phyloP scores from a whole-genome alignment of 2,797 vertebrate genomes.

The Eremophila alpestris region DNA sequence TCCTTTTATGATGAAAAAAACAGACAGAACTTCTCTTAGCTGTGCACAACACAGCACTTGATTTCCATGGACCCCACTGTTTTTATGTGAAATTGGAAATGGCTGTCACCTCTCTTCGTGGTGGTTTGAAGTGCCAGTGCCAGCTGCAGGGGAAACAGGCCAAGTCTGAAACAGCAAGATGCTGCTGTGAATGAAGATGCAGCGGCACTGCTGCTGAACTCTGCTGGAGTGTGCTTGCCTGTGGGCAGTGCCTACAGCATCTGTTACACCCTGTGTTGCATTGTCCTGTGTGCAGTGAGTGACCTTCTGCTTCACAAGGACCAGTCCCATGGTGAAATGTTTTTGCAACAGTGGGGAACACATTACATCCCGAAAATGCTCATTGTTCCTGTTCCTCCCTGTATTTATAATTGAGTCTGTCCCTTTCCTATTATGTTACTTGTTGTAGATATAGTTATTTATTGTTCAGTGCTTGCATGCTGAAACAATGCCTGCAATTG shows the following conservation, averaged over 20 bases:
- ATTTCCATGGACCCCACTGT: slow-evolving; percentile 76
- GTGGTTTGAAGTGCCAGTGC: slow-evolving; percentile 61
- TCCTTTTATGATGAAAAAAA: slow-evolving; percentile 47
- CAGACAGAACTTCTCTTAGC: slow-evolving; percentile 49
- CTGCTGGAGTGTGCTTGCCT: background rate
- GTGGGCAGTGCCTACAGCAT: slow-evolving; percentile 41
- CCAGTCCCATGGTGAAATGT: background rate
- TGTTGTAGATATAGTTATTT: slow-evolving; percentile 80
- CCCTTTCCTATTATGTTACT: slow-evolving; percentile 68
- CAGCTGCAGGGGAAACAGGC: slow-evolving; percentile 75
- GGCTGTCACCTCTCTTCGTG: slow-evolving; percentile 71
- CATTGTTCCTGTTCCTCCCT: slow-evolving; percentile 57
- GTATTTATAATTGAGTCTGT: slow-evolving; percentile 79
- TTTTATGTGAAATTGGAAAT: slow-evolving; percentile 76
- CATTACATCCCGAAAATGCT: slow-evolving; percentile 7
- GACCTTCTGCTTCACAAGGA: background rate
- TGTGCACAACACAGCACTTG: slow-evolving; percentile 57
- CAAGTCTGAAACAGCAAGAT: slow-evolving; percentile 22
- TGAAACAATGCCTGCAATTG: slow-evolving; percentile 75
- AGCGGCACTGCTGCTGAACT: slow-evolving; percentile 22
- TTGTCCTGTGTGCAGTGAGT: background rate
- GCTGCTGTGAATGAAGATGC: slow-evolving; percentile 58
- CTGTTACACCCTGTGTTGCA: background rate
- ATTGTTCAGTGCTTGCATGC: slow-evolving; percentile 83
- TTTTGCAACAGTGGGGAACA: slow-evolving; percentile 36